These are phyloP conservation scores for Euwallacea similis DNA, from an alignment of 1,140 invertebrate genomes.

Conservation along the genomic window DNA sequence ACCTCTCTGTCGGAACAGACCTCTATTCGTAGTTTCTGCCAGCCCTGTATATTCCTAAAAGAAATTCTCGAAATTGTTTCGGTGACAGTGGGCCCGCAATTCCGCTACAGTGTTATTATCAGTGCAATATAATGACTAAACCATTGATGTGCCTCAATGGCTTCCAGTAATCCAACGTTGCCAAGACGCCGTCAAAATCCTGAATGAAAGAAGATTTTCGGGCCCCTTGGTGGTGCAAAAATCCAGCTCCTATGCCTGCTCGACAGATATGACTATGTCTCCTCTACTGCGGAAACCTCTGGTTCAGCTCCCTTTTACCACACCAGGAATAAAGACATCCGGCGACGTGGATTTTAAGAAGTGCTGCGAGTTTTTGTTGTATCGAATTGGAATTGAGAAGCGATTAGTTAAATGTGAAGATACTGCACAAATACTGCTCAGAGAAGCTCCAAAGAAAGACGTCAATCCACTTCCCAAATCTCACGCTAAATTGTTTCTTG, in stretches of 20 bases:
- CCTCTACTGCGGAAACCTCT: conserved; percentile 29
- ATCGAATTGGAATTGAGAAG: conserved; percentile 29
- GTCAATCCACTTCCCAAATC: too few species aligned
- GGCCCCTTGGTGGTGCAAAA: conserved; percentile 35
- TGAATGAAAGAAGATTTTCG: conserved; percentile 36
- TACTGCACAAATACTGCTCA: neutral
- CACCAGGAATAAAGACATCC: conserved; percentile 15
- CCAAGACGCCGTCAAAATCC: conserved; percentile 40
- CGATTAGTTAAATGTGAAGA: neutral
- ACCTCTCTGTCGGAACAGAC: too few species aligned
- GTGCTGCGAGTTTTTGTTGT: conserved; percentile 31
- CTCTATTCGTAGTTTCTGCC: too few species aligned
- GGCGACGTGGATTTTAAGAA: conserved; percentile 18
- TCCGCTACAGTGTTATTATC: neutral
- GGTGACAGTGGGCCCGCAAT: neutral
- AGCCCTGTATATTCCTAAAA: too few species aligned
- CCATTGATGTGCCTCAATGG: conserved; percentile 27
- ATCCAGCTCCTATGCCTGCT: conserved; percentile 7
- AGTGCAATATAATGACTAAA: neutral
- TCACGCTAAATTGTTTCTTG: neutral
- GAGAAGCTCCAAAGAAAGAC: conserved; percentile 1
- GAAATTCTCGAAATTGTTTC: conserved; percentile 10
- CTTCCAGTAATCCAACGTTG: conserved; percentile 43
- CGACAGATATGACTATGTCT: conserved; percentile 28
- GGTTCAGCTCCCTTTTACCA: conserved; percentile 39